These are phyloP conservation scores for Brachionus paranguensis DNA, from an alignment of 1,140 invertebrate genomes.

Conservation along the genomic window DNA sequence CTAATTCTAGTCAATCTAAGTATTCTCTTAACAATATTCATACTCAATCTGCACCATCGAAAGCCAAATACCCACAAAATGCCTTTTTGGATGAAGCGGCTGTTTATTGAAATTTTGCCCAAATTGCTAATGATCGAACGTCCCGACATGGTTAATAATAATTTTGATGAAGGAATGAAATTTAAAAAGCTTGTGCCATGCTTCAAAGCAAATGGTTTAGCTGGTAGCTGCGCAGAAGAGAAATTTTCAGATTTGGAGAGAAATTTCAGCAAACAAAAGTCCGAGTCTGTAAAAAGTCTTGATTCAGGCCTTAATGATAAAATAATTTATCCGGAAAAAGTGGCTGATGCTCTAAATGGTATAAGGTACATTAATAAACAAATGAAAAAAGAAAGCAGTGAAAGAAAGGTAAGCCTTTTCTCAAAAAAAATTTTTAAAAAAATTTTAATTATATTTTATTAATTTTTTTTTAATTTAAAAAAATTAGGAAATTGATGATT, in stretches of 20 bases:
- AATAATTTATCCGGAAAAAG: slow-evolving; percentile 20
- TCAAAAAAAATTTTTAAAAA: too few relatives aligned
- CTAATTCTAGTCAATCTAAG: slow-evolving; percentile 98
- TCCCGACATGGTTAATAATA: background rate
- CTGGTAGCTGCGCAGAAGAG: background rate
- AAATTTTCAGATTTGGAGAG: slow-evolving; percentile 41
- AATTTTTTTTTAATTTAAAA: background rate
- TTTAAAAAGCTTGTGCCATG: slow-evolving; percentile 45
- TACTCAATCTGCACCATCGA: slow-evolving; percentile 93
- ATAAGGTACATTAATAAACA: slow-evolving; percentile 25
- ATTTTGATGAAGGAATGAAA: background rate
- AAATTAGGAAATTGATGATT: slow-evolving; percentile 63
- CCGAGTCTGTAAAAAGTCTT: background rate
- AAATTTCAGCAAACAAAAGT: slow-evolving; percentile 48
- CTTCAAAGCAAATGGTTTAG: slow-evolving; percentile 18
- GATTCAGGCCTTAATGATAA: background rate
- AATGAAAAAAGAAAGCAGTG: slow-evolving; percentile 38
- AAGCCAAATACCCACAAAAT: slow-evolving; percentile 91
- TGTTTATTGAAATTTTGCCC: slow-evolving; percentile 85
- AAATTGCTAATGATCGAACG: slow-evolving; percentile 56
- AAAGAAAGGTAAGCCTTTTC: slow-evolving; percentile 5
- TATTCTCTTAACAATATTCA: slow-evolving; percentile 94
- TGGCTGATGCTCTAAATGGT: slow-evolving; percentile 27
- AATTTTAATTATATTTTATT: too few relatives aligned
- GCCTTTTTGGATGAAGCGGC: slow-evolving; percentile 85